phyloP scores from a whole-genome alignment of 1,140 invertebrate species.

The Papilio glaucus region DNA sequence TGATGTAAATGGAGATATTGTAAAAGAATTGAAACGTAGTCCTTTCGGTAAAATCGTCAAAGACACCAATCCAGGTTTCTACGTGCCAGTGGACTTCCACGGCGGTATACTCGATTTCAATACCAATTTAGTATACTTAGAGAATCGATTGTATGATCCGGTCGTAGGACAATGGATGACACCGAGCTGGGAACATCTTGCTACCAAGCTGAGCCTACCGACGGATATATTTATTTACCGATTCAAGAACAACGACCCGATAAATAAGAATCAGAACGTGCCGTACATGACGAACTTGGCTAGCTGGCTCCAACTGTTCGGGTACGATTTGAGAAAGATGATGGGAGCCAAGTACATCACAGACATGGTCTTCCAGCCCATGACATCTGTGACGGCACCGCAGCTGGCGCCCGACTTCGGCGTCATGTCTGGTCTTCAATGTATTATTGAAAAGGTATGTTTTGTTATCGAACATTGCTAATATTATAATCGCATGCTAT shows the following conservation, averaged over 20 bases:
- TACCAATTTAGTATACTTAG: conserved; percentile 92
- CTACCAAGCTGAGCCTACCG: conserved; percentile 90
- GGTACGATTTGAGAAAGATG: conserved; percentile 93
- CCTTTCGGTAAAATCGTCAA: conserved; percentile 95
- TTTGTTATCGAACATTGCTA: neutral
- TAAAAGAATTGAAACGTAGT: conserved; percentile 95
- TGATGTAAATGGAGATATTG: conserved; percentile 93
- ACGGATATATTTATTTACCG: conserved; percentile 96
- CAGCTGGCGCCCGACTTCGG: conserved; percentile 92
- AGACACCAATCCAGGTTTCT: conserved; percentile 96
- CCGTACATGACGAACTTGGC: conserved; percentile 93
- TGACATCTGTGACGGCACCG: conserved; percentile 89
- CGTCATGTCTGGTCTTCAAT: conserved; percentile 93
- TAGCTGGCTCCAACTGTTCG: conserved; percentile 94
- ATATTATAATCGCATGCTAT: neutral
- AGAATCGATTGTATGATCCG: conserved; percentile 95
- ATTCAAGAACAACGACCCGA: conserved; percentile 95
- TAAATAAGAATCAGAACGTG: conserved; percentile 90
- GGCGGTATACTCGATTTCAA: conserved; percentile 93
- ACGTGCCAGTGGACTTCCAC: conserved; percentile 96
- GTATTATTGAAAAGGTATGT: conserved; percentile 91
- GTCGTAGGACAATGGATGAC: conserved; percentile 97
- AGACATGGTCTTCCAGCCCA: conserved; percentile 90
- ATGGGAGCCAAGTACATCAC: conserved; percentile 91
- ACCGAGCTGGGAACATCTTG: conserved; percentile 94